Evolutionary conservation across 2,797 vertebrate genomes (phyloP).

Genomic region (Galaxias olidus): DNA sequence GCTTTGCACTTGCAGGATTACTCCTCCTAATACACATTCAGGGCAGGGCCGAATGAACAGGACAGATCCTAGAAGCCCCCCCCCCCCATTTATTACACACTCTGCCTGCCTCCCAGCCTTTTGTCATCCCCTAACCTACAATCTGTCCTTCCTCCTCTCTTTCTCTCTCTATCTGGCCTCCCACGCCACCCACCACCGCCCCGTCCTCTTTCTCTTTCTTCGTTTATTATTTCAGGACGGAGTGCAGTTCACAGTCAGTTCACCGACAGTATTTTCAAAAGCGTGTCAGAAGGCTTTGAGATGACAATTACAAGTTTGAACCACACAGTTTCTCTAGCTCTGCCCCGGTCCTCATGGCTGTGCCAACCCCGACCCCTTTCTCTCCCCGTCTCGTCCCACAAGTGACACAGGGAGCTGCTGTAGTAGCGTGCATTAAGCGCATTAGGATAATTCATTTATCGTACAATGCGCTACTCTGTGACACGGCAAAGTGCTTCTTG

Average conservation of each 20-base stretch:
- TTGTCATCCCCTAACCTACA: background rate
- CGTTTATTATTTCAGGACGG: constrained; percentile 23
- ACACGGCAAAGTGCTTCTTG: constrained; percentile 53
- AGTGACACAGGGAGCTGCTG: constrained; percentile 44
- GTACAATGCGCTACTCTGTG: constrained; percentile 44
- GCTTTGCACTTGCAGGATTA: constrained; percentile 1
- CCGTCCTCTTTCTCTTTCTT: constrained; percentile 11
- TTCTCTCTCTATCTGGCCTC: background rate
- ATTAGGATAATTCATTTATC: constrained; percentile 65
- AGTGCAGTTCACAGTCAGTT: constrained; percentile 24
- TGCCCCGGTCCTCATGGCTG: constrained; percentile 24
- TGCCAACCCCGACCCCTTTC: background rate
- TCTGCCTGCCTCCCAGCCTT: background rate
- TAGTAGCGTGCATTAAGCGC: constrained; percentile 57
- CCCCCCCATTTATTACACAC: background rate
- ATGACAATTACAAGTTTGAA: constrained; percentile 48
- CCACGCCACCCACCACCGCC: background rate
- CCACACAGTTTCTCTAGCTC: constrained; percentile 35
- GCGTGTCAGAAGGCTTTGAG: constrained; percentile 33
- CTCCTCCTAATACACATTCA: too few relatives aligned
- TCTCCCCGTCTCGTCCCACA: constrained; percentile 33
- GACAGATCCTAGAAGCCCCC: too few relatives aligned
- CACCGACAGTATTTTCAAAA: constrained; percentile 29
- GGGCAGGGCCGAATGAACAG: too few relatives aligned
- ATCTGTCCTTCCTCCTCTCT: background rate